Evolutionary conservation across 2,888 invertebrate species (phyloP), one percentile per base, ranked within the genome.

Genomic region (Drosophila histrio): DNA sequence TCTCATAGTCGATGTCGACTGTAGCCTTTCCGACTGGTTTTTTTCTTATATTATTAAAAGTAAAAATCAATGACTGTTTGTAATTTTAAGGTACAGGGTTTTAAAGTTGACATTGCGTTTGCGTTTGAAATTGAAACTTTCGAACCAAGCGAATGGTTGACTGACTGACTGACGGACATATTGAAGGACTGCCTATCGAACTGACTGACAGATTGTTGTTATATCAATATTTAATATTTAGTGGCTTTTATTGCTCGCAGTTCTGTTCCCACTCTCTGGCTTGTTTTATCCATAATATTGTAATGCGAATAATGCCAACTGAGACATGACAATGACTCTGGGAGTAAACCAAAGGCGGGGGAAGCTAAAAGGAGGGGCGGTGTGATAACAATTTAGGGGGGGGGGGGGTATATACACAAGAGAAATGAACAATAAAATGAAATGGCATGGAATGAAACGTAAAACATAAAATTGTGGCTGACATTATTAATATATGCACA

Each of bases 401-500:
- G 13, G 7, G 6, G 11, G 43, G 24, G 38, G 41, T 62, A 46
- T 26, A 13, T 24, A 15, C 11, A 28, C 26, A 32, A 36, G 43
- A 43, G 56, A 66, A 70, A 47, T 67, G 64, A 63, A 74, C 67
- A 76, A 79, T 86, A 49, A 65, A 87, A 81, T 78, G 59, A 81
- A 82, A 82, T 81, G 77, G 77, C 61, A 72, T 74, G 87, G 87
- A 81, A 87, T 77, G 74, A 68, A 80, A 82, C 72, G 85, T 72
- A 70, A 68, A 74, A 84, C 72, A 84, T 71, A 70, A 70, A 65
- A 78, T 81, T 85, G 80, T 58, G 80, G 82, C 66, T 49, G 67
- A 68, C 65, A 78, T 87, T 80, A 81, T 77, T 78, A 80, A 75
- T 84, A 71, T 74, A 74, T 64, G 77, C 66, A 77, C 50, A 70